Conservation (phyloP, 1,140 invertebrate species). For the Drosophila watanabei region DNA sequence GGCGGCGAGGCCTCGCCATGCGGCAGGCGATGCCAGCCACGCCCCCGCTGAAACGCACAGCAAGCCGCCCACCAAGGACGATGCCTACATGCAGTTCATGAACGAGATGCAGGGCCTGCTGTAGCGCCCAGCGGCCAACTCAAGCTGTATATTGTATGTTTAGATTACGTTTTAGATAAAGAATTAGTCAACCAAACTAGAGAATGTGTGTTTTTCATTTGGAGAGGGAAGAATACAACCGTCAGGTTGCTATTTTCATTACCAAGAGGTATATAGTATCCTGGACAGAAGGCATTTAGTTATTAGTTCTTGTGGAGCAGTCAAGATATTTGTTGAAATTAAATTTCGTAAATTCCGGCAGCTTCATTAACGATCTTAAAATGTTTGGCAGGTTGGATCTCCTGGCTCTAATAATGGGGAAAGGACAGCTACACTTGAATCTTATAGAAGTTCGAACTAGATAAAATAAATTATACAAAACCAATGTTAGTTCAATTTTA, state of each 20-base stretch:
- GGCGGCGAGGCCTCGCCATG: slow-evolving; percentile 80
- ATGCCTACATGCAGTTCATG: slow-evolving; percentile 99
- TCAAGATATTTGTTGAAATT: too few species aligned
- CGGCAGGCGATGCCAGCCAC: slow-evolving; percentile 51
- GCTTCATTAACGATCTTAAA: too few species aligned
- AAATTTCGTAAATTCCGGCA: too few species aligned
- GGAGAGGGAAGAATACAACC: background rate
- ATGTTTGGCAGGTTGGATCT: too few species aligned
- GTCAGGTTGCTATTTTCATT: background rate
- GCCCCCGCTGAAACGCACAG: slow-evolving; percentile 83
- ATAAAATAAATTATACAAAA: background rate
- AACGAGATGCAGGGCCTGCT: slow-evolving; percentile 98
- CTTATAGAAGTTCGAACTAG: too few species aligned
- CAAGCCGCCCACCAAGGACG: slow-evolving; percentile 94
- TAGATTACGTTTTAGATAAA: slow-evolving; percentile 34
- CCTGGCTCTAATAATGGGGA: too few species aligned
- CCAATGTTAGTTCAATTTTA: background rate
- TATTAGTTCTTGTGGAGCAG: background rate
- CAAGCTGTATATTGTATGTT: slow-evolving; percentile 4
- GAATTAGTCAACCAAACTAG: slow-evolving; percentile 17
- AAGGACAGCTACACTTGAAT: too few species aligned
- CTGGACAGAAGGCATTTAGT: background rate
- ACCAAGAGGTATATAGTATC: background rate
- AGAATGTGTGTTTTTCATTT: background rate
- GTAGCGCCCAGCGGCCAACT: slow-evolving; percentile 85